Evolutionary conservation across 2,113 vertebrate species (phyloP).

Genomic region (Psittacula cyanocephala): DNA sequence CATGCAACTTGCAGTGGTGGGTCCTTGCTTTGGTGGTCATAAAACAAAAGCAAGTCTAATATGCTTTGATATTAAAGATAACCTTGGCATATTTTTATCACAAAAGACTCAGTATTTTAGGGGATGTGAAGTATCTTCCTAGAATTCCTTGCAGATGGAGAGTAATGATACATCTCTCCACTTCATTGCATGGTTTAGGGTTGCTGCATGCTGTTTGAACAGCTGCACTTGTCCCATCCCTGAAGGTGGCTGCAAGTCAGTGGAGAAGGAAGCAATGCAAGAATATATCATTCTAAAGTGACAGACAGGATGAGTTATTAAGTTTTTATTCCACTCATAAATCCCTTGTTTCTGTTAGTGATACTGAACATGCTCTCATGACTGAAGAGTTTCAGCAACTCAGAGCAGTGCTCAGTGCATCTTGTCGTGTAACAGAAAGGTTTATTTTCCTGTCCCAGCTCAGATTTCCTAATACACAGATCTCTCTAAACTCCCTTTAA

Average conservation of each 20-base stretch:
- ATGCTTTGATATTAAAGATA: neutral
- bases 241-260: slow-evolving; percentile 28
- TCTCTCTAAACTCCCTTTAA: neutral
- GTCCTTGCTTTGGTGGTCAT: neutral
- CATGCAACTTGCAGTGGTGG: neutral
- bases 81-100: neutral
- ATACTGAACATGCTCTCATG: neutral
- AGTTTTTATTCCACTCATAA: neutral
- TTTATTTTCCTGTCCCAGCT: neutral
- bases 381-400: slow-evolving; percentile 7
- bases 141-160: neutral
- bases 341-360: slow-evolving; percentile 24
- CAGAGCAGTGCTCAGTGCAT: neutral
- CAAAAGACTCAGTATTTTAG: neutral
- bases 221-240: slow-evolving; percentile 31
- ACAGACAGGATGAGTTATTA: neutral
- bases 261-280: neutral
- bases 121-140: neutral
- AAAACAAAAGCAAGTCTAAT: neutral
- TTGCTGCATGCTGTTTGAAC: slow-evolving; percentile 56
- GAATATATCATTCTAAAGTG: neutral
- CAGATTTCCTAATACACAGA: slow-evolving; percentile 3
- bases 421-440: neutral
- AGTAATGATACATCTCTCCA: neutral
- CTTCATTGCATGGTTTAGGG: slow-evolving; percentile 12